Conservation (phyloP, 2,113 vertebrate species). For the Physeter macrocephalus region DNA sequence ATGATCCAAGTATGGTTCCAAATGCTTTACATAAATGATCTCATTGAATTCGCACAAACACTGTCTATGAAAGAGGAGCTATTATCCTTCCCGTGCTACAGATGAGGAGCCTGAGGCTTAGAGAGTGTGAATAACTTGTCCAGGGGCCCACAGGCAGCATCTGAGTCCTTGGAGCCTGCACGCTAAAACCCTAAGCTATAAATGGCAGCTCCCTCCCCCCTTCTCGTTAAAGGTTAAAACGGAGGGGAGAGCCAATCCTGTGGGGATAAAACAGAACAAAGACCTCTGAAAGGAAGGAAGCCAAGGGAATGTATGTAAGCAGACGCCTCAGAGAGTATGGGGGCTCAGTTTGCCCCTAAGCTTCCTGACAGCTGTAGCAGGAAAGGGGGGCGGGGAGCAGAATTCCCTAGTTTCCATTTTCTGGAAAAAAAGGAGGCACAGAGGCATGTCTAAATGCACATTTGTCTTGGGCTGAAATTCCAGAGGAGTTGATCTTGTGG, state of each 20-base stretch:
- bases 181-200: neutral
- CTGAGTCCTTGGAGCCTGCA: neutral
- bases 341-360: slow-evolving; percentile 39
- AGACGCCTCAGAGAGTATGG: slow-evolving; percentile 12
- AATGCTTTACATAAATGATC: neutral
- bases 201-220: slow-evolving; percentile 11
- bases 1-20: neutral
- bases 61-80: neutral
- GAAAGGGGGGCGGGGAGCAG: neutral
- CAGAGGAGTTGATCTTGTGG: slow-evolving; percentile 41
- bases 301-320: slow-evolving; percentile 43
- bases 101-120: neutral
- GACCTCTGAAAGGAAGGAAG: slow-evolving; percentile 45
- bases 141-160: neutral
- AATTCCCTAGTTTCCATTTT: slow-evolving; percentile 45
- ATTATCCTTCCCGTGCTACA: neutral
- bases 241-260: neutral
- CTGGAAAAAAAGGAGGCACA: slow-evolving; percentile 6
- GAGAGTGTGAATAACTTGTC: neutral
- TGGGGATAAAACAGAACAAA: slow-evolving; percentile 29
- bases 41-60: neutral
- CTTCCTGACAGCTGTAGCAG: slow-evolving; percentile 59
- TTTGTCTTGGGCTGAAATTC: slow-evolving; percentile 56
- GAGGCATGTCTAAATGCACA: slow-evolving; percentile 39
- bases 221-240: slow-evolving; percentile 42